phyloP scores from a whole-genome alignment of 2,113 vertebrate genomes.

The Tenrec ecaudatus region DNA sequence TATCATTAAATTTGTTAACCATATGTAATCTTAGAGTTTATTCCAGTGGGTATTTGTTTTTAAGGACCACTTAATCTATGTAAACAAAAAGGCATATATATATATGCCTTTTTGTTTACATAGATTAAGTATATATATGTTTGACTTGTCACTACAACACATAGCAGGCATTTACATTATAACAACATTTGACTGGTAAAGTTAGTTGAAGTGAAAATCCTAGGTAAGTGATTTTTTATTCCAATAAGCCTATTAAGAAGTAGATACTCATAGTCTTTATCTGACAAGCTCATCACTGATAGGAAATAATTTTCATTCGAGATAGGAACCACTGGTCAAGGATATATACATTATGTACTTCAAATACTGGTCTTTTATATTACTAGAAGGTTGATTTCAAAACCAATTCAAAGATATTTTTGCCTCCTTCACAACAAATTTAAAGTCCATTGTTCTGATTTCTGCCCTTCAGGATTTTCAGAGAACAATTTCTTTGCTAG shows the following conservation, averaged over 20 bases:
- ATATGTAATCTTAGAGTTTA: conserved; percentile 1
- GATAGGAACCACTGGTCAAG: conserved; percentile 64
- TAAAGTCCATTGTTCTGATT: not conserved
- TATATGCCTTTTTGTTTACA: no score
- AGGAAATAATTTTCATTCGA: conserved; percentile 62
- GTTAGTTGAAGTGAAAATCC: conserved; percentile 48
- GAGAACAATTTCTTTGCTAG: not conserved
- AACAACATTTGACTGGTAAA: not conserved
- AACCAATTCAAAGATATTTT: conserved; percentile 13
- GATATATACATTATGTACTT: conserved; percentile 57
- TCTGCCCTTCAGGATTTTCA: not conserved
- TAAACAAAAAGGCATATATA: conserved; percentile 8
- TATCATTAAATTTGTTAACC: not conserved
- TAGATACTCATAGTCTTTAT: conserved; percentile 58
- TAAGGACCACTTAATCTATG: not conserved
- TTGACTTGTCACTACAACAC: not conserved
- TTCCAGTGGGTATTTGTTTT: not conserved
- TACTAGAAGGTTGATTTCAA: conserved; percentile 11
- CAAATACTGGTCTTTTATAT: not conserved
- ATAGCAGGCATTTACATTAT: not conserved
- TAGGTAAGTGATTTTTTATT: conserved; percentile 33
- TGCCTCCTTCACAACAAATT: not conserved
- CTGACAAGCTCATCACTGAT: not conserved
- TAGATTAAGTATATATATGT: no score
- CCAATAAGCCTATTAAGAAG: conserved; percentile 58